phyloP scores from a whole-genome alignment of 2,113 vertebrate genomes.

The Alces alces region DNA sequence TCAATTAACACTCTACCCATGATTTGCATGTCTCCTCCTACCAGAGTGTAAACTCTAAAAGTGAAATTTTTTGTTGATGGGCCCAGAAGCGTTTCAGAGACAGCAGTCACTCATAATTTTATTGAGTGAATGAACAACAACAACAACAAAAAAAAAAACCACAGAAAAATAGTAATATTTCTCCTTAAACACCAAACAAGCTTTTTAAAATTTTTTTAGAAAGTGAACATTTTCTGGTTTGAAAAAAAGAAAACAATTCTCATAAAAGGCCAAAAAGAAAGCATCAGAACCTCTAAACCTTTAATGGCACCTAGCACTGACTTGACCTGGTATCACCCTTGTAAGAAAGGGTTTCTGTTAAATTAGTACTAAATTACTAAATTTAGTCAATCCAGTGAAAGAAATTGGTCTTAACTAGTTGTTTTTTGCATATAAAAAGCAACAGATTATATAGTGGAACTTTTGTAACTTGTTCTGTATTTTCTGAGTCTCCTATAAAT shows the following conservation, averaged over 20 bases:
- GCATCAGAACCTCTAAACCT: neutral
- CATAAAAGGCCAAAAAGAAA: neutral
- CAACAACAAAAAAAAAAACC: neutral
- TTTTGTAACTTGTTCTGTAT: neutral
- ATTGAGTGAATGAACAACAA: neutral
- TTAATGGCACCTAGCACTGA: neutral
- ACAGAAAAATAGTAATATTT: neutral
- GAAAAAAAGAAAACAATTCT: neutral
- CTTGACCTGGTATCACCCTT: neutral
- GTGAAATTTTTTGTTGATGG: neutral
- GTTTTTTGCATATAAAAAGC: neutral
- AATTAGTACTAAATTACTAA: neutral
- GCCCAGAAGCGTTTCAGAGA: neutral
- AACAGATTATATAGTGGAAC: neutral
- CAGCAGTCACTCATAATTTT: neutral
- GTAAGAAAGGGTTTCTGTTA: neutral
- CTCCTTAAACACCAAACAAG: neutral
- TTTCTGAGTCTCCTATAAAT: neutral
- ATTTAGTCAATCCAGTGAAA: neutral
- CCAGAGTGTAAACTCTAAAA: neutral
- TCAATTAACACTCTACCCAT: neutral
- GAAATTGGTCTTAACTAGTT: neutral
- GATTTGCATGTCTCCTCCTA: neutral
- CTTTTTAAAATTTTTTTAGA: neutral
- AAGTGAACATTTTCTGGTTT: neutral